Evolutionary conservation across 2,888 invertebrate species (phyloP).

Genomic region (Lysandra bellargus): DNA sequence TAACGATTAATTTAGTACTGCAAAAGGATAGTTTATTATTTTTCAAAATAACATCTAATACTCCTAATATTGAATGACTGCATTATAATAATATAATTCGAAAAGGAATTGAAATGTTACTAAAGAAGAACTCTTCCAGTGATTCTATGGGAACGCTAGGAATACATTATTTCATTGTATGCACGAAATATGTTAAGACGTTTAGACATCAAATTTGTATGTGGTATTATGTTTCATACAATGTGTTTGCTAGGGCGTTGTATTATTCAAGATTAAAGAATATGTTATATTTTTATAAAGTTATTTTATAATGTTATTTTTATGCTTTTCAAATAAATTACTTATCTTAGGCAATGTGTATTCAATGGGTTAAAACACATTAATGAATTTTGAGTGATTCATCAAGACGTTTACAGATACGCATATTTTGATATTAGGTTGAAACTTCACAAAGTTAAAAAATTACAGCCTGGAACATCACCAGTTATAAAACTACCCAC

Average conservation of each 20-base stretch:
- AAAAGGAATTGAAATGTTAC: background rate
- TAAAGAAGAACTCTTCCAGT: background rate
- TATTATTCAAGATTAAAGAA: background rate
- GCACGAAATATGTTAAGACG: conserved; percentile 18
- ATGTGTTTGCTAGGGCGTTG: background rate
- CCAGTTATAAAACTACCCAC: conserved; percentile 44
- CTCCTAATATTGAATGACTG: too few relatives aligned
- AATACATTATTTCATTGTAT: conserved; percentile 23
- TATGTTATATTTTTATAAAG: background rate
- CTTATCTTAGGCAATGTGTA: too few relatives aligned
- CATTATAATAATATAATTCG: background rate
- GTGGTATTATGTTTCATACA: conserved; percentile 21
- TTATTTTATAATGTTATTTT: background rate
- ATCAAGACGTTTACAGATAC: too few relatives aligned
- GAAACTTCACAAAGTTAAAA: background rate
- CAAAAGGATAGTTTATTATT: too few relatives aligned
- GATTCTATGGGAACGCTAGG: background rate
- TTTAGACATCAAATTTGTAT: conserved; percentile 18
- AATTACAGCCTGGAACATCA: conserved; percentile 43
- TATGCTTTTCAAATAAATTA: background rate
- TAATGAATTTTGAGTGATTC: too few relatives aligned
- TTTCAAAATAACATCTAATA: too few relatives aligned
- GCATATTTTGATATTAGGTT: background rate
- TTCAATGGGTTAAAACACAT: too few relatives aligned
- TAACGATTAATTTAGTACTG: too few relatives aligned